A percentile compares a stretch with the other conserved stretches of the same genome.
These are phyloP conservation scores for Chrysochloris asiatica DNA, from an alignment of 2,113 vertebrate genomes.

Conservation along the genomic window DNA sequence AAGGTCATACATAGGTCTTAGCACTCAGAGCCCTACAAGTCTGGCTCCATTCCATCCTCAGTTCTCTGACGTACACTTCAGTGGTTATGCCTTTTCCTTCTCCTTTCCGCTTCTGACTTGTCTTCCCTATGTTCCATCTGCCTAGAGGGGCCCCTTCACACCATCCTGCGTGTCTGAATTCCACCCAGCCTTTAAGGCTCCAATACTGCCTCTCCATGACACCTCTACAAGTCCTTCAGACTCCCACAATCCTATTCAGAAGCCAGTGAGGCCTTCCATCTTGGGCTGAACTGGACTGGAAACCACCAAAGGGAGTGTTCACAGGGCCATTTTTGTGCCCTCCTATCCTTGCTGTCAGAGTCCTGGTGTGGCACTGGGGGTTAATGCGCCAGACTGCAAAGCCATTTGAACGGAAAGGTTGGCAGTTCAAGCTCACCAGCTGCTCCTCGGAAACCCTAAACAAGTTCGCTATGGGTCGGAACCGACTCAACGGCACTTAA, in stretches of 20 bases:
- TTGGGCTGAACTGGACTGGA: no score
- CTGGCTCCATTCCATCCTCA: neutral
- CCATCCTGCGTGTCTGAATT: neutral
- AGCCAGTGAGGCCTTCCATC: neutral
- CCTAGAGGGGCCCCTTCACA: no score
- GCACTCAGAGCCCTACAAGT: neutral
- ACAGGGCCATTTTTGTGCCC: neutral
- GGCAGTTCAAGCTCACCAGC: no score
- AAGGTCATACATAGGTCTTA: neutral
- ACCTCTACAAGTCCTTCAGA: neutral
- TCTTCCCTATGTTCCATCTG: neutral
- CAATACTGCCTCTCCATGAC: neutral
- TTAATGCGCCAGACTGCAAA: no score
- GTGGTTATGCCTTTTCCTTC: neutral
- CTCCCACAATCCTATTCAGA: neutral
- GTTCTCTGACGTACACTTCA: neutral
- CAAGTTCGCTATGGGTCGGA: no score
- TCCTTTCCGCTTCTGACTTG: neutral
- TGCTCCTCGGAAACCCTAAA: no score
- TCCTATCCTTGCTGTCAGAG: no score
- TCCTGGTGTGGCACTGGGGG: no score
- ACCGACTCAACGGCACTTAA: no score
- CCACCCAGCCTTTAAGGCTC: neutral
- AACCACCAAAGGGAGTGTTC: no score
- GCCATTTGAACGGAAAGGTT: no score